Percentiles rank a stretch among this genome's conserved stretches.
Evolutionary conservation across 2,888 invertebrate species (phyloP).

Genomic region (Ectemnius lituratus): DNA sequence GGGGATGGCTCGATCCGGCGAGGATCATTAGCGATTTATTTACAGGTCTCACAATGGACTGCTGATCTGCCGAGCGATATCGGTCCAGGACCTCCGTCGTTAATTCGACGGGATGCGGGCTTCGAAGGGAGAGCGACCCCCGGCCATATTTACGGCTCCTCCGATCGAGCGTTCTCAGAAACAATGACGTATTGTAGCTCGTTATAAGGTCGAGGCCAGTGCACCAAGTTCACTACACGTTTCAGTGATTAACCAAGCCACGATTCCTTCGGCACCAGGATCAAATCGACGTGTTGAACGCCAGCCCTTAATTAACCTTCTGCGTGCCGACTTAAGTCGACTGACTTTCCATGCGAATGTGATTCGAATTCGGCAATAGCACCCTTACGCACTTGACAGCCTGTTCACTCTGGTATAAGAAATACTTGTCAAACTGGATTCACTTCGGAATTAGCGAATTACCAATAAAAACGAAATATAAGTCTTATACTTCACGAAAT

Average conservation of each 20-base stretch:
- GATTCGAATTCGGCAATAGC: too few relatives aligned
- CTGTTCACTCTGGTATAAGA: too few relatives aligned
- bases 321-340: too few relatives aligned
- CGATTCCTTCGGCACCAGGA: too few relatives aligned
- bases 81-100: conserved; percentile 45
- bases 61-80: conserved; percentile 66
- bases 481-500: too few relatives aligned
- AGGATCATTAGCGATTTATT: conserved; percentile 72
- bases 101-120: conserved; percentile 43
- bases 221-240: conserved; percentile 8
- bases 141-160: conserved; percentile 52
- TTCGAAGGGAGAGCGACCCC: conserved; percentile 3
- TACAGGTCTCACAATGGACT: conserved; percentile 67
- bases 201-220: neutral
- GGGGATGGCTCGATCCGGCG: conserved; percentile 38
- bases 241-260: neutral
- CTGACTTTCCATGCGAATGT: too few relatives aligned
- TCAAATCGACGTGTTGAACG: too few relatives aligned
- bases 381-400: too few relatives aligned
- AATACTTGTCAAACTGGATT: too few relatives aligned
- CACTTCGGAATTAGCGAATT: too few relatives aligned
- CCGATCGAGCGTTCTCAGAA: conserved; percentile 57
- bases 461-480: too few relatives aligned
- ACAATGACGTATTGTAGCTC: conserved; percentile 35
- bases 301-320: too few relatives aligned